A percentile compares a stretch with the other conserved stretches of the same genome.
Evolutionary conservation across 2,888 invertebrate species (phyloP).

Genomic region (Drosophila limbata): DNA sequence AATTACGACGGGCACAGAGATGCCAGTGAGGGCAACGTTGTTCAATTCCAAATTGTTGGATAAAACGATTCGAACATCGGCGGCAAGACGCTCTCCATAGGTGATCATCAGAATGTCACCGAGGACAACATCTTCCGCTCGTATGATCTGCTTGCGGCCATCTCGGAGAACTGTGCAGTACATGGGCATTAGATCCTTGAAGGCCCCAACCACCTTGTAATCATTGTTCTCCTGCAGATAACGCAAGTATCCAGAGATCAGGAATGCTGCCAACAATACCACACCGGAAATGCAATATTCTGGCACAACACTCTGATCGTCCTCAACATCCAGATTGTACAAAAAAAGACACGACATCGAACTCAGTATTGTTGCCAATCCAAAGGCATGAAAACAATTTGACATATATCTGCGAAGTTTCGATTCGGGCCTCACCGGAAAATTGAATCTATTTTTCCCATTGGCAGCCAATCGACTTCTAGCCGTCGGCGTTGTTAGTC

Average conservation of each 20-base stretch:
- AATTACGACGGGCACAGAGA: conserved; percentile 42
- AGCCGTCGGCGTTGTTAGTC: conserved; percentile 33
- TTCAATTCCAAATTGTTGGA: conserved; percentile 45
- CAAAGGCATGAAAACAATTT: conserved; percentile 33
- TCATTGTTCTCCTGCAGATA: conserved; percentile 42
- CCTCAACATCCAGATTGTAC: not conserved
- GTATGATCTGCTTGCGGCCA: conserved; percentile 40
- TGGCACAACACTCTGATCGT: not conserved
- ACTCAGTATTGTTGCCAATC: not conserved
- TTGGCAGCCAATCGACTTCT: conserved; percentile 14
- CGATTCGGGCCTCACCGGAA: not conserved
- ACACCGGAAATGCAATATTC: conserved; percentile 20
- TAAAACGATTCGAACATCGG: conserved; percentile 56
- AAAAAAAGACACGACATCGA: conserved; percentile 24
- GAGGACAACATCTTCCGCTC: conserved; percentile 45
- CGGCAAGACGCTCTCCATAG: conserved; percentile 60
- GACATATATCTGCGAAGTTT: not conserved
- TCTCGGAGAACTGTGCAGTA: conserved; percentile 65
- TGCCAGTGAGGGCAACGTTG: conserved; percentile 60
- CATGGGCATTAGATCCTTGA: conserved; percentile 48
- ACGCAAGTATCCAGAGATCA: conserved; percentile 27
- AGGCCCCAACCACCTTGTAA: conserved; percentile 31
- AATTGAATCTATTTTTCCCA: conserved; percentile 50
- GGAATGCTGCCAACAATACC: conserved; percentile 22
- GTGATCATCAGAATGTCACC: conserved; percentile 55